Base-by-base conservation (phyloP, 2,797 vertebrate species). In the Xerus rutilus region DNA sequence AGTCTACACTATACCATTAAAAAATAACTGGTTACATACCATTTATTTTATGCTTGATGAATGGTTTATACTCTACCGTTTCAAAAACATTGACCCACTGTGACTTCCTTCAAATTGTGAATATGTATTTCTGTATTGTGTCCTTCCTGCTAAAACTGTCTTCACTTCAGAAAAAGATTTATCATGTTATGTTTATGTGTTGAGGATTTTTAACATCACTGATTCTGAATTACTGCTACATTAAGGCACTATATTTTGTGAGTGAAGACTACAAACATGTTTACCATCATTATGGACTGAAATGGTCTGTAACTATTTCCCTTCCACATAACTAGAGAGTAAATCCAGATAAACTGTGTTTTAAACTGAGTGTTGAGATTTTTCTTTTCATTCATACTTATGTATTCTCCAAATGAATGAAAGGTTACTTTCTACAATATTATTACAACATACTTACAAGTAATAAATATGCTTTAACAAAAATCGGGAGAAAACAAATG, bases 151-250 rank as follows among this genome's bases (percentile, higher is more conserved):
- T 45, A 72, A 25, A 82, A 7, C 73, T 74, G 25, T 54, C 65
- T 82, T 87, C n/a, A 91, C 52, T 93, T 91, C 30, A 91, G 45
- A 62, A 82, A 87, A 93, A 54, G 20, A 73, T 83, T 95, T 92
- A n/a, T 45, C 10, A 57, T 62, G 47, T 32, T 7, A 23, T 73
- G 21, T 62, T 86, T 92, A 90, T 69, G 11, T 6, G 54, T 12
- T 88, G 18, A 3, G 30, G 6, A 39, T 59, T 78, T 77, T 81
- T 90, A 73, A 85, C n/a, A 67, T 35, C 59, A 67, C 21, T 52
- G 70, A 43, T 35, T 86, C 35, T 87, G 88, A 86, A 81, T 89
- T 89, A 92, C 77, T 95, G 13, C 74, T 72, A 76, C 28, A 82
- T 25, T 67, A 89, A 86, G 28, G 2, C 72, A 86, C 7, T 45